phyloP scores from a whole-genome alignment of 2,113 vertebrate genomes.

The Oreochromis spilurus region DNA sequence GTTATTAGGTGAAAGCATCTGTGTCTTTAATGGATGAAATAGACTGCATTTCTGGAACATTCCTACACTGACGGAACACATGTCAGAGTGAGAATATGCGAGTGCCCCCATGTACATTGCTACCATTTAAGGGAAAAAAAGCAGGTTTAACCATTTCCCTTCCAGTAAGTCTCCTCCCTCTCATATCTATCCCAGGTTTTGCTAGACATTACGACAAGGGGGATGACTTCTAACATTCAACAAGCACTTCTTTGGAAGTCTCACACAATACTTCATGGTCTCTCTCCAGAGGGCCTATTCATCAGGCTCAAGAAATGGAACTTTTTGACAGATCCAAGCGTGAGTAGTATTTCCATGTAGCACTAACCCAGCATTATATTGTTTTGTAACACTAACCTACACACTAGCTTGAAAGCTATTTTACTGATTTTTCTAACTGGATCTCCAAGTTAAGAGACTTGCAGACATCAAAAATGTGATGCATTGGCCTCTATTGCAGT shows the following conservation, averaged over 20 bases:
- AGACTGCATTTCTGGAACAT: neutral
- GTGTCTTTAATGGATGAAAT: neutral
- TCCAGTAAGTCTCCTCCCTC: constrained; percentile 36
- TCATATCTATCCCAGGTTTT: neutral
- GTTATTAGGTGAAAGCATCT: neutral
- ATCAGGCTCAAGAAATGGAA: constrained; percentile 72
- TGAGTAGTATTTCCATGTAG: constrained; percentile 70
- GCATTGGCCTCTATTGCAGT: neutral
- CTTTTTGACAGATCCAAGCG: constrained; percentile 76
- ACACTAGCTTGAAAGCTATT: neutral
- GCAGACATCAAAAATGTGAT: neutral
- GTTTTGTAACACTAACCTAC: neutral
- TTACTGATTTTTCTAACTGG: neutral
- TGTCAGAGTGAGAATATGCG: neutral
- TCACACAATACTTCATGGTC: constrained; percentile 4
- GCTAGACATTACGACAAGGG: constrained; percentile 18
- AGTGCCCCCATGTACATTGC: neutral
- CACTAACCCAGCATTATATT: neutral
- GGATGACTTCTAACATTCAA: neutral
- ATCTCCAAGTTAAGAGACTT: neutral
- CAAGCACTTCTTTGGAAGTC: neutral
- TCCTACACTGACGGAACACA: neutral
- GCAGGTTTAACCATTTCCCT: constrained; percentile 33
- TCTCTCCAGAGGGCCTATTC: constrained; percentile 66
- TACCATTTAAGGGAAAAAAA: neutral